phyloP scores from a whole-genome alignment of 1,140 invertebrate species.

The Heliconius hermathena region DNA sequence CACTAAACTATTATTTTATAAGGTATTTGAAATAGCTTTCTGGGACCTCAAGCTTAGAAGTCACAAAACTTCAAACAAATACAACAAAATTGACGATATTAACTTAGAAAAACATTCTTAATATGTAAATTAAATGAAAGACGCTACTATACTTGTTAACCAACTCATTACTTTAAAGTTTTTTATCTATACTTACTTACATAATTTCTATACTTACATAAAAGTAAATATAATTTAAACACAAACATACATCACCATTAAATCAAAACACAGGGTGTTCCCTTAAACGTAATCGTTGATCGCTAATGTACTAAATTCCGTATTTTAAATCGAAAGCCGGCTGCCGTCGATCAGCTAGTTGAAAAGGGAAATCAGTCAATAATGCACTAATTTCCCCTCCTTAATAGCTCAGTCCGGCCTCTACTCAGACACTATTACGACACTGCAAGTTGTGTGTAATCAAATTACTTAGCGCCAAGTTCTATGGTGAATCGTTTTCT shows the following conservation, averaged over 20 bases:
- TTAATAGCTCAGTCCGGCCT: constrained; percentile 75
- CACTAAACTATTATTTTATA: no score
- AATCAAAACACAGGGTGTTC: constrained; percentile 1
- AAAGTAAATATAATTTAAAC: no score
- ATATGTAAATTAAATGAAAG: no score
- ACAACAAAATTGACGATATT: no score
- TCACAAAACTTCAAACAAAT: no score
- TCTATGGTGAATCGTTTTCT: constrained; percentile 26
- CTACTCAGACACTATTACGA: constrained; percentile 77
- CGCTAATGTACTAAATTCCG: constrained; percentile 65
- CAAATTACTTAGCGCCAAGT: constrained; percentile 60
- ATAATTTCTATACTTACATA: no score
- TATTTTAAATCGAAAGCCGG: constrained; percentile 77
- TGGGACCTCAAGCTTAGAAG: no score
- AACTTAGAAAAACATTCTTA: no score
- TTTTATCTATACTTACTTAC: no score
- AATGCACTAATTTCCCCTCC: constrained; percentile 80
- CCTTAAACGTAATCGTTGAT: constrained; percentile 37
- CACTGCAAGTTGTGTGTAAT: constrained; percentile 67
- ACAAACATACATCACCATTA: neutral
- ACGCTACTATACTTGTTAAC: no score
- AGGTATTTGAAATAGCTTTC: no score
- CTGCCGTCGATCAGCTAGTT: constrained; percentile 76
- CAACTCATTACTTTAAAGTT: no score
- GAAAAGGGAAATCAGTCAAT: constrained; percentile 80